phyloP scores from a whole-genome alignment of 2,797 vertebrate species.

The Rhincodon typus region DNA sequence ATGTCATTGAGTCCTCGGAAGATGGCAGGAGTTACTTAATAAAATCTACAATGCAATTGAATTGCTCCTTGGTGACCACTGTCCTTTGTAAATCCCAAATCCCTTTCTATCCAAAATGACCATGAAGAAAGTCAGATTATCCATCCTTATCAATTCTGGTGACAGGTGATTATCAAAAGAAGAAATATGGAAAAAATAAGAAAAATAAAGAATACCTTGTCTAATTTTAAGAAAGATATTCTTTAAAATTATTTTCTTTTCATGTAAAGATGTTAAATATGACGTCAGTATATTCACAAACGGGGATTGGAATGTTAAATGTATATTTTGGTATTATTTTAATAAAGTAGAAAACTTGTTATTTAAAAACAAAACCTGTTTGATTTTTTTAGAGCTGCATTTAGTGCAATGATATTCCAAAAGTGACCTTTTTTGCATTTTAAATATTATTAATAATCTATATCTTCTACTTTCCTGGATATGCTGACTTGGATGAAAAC shows the following conservation, averaged over 20 bases:
- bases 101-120: neutral
- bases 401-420: neutral
- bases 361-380: neutral
- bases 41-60: neutral
- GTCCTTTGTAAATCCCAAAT: neutral
- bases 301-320: neutral
- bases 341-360: slow-evolving; percentile 12
- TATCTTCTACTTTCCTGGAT: neutral
- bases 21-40: neutral
- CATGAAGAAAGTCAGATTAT: neutral
- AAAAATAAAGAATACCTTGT: neutral
- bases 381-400: neutral
- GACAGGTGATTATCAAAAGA: neutral
- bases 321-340: slow-evolving; percentile 35
- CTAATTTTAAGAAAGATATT: neutral
- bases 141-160: neutral
- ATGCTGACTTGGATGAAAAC: neutral
- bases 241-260: neutral
- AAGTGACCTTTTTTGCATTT: neutral
- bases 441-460: neutral
- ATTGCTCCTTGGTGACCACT: neutral
- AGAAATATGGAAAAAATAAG: neutral
- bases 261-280: slow-evolving; percentile 28
- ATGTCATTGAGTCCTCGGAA: neutral
- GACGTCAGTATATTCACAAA: neutral